Base-by-base conservation (phyloP, 2,113 vertebrate genomes). In the Cololabis saira region DNA sequence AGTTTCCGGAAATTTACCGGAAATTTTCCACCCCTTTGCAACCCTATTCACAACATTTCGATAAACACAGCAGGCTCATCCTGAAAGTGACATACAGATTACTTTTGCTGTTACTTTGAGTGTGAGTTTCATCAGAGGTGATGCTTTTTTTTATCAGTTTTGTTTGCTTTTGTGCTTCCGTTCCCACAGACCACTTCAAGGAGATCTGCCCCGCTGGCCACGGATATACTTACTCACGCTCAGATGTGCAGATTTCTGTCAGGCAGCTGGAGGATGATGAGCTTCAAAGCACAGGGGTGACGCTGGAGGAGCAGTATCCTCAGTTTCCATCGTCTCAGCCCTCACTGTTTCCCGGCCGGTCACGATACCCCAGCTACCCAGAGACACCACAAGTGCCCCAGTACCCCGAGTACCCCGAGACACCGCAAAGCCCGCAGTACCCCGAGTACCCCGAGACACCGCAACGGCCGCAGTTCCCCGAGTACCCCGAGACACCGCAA, bases 251-350 rank as follows among this genome's bases (percentile, higher is more conserved):
- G 87, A 89, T 93, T 57, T 95, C 94, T 1, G 84, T 97, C 89
- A 93, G 95, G 66, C 95, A 95, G 79, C 90, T 96, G 1, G 96
- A 95, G 42, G 92, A 92, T 18, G 94, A 94, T 4, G 96, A 96
- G 49, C 71, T 96, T 73, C 85, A 89, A 65, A 90, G 80, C 69
- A 85, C 85, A 0, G 77, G 79, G 2, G 11, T 81, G 37, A 80
- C 83, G 6, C 77, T 83, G 70, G 82, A 88, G 62, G 83, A 92
- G 88, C 80, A 48, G 87, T 81, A 92, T 91, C 74, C 90, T 77
- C 52, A 67, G 52, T 77, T 41, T 53, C 87, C 76, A 15, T 79
- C 78, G 37, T 86, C 71, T 40, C 70, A 82, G 50, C 87, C 89
- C 3, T 74, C 78, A 5, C 17, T 77, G 17, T 40, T 56, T 14